Percentiles rank a stretch among this genome's conserved stretches.
These are phyloP conservation scores for Meloidogyne hapla DNA, from an alignment of 1,140 invertebrate species.

Conservation along the genomic window DNA sequence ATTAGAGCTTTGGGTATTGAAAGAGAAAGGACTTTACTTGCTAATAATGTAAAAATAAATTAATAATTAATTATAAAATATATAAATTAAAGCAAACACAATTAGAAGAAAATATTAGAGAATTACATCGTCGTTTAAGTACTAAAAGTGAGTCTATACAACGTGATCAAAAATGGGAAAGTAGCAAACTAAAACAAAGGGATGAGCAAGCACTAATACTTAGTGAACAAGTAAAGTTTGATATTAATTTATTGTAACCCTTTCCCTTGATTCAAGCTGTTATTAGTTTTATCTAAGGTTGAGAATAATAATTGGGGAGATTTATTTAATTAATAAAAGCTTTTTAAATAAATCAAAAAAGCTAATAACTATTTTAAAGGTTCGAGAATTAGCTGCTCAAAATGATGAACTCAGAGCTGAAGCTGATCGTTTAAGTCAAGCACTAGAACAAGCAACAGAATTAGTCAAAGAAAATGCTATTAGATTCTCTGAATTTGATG, in stretches of 20 bases:
- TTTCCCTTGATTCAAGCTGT: too few relatives aligned
- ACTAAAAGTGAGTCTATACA: slow-evolving; percentile 46
- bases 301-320: too few relatives aligned
- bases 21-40: slow-evolving; percentile 29
- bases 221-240: slow-evolving; percentile 51
- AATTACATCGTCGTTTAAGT: slow-evolving; percentile 51
- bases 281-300: too few relatives aligned
- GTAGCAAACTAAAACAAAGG: slow-evolving; percentile 53
- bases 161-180: slow-evolving; percentile 50
- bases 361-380: slow-evolving; percentile 24
- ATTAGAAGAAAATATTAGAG: slow-evolving; percentile 59
- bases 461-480: slow-evolving; percentile 54
- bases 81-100: slow-evolving; percentile 53
- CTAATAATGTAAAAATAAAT: slow-evolving; percentile 30
- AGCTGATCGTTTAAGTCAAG: slow-evolving; percentile 48
- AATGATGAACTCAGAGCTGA: slow-evolving; percentile 58
- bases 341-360: too few relatives aligned
- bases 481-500: slow-evolving; percentile 41
- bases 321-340: too few relatives aligned
- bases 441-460: slow-evolving; percentile 55
- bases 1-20: slow-evolving; percentile 31
- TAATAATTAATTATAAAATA: neutral
- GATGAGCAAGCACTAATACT: slow-evolving; percentile 58
- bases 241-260: too few relatives aligned
- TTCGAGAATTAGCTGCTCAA: slow-evolving; percentile 45